These are phyloP conservation scores for Lasioglossum marginatum DNA, from an alignment of 2,888 invertebrate species.

Conservation along the genomic window DNA sequence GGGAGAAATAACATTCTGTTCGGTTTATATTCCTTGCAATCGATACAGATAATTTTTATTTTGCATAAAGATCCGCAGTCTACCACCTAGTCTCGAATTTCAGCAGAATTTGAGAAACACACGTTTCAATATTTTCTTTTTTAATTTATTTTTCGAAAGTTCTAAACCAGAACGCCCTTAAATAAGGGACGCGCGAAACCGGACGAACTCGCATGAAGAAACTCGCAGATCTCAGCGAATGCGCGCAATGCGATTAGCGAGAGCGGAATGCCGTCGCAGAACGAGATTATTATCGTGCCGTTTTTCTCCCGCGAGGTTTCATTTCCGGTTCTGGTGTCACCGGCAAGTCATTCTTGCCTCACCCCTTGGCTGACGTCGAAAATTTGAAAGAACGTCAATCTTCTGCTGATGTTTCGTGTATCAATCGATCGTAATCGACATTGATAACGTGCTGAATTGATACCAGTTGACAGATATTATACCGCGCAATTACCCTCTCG, in stretches of 20 bases:
- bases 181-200: background rate
- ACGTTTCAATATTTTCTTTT: no score
- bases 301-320: constrained; percentile 34
- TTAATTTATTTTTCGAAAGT: background rate
- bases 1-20: no score
- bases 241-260: constrained; percentile 32
- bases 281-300: constrained; percentile 31
- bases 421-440: background rate
- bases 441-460: background rate
- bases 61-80: no score
- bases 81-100: background rate
- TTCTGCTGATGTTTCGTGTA: background rate
- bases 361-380: background rate
- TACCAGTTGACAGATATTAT: background rate
- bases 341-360: constrained; percentile 2
- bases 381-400: constrained; percentile 1
- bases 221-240: constrained; percentile 1
- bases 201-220: background rate
- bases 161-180: background rate
- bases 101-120: no score
- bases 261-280: constrained; percentile 26
- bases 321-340: constrained; percentile 47
- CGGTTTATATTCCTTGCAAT: no score
- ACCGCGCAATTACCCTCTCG: constrained; percentile 4
- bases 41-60: no score